Evolutionary conservation across 2,888 invertebrate species (phyloP).

Genomic region (Parnassius smintheus): DNA sequence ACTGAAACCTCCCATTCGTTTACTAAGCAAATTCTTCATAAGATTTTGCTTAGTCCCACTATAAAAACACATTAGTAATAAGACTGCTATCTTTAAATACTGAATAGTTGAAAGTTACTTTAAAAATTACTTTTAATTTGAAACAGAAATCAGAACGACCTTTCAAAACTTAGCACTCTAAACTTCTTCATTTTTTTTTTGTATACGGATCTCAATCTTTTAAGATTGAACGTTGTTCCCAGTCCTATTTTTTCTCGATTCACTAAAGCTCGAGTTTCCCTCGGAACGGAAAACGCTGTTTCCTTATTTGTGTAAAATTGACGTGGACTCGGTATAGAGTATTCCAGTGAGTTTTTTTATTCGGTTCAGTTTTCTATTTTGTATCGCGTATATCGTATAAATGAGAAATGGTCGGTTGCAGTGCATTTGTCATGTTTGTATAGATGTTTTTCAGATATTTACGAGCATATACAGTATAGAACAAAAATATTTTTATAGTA

Average conservation of each 20-base stretch:
- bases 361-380: slow-evolving; percentile 61
- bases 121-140: neutral
- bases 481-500: neutral
- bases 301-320: slow-evolving; percentile 72
- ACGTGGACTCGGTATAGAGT: slow-evolving; percentile 50
- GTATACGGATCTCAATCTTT: slow-evolving; percentile 10
- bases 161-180: slow-evolving; percentile 1
- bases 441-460: slow-evolving; percentile 45
- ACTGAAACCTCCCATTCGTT: no score
- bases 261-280: slow-evolving; percentile 35
- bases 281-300: slow-evolving; percentile 53
- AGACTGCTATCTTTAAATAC: neutral
- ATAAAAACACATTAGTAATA: no score
- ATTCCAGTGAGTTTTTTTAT: slow-evolving; percentile 52
- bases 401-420: slow-evolving; percentile 56
- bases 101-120: neutral
- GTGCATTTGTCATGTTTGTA: slow-evolving; percentile 56
- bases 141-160: slow-evolving; percentile 1
- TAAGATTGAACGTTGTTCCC: slow-evolving; percentile 3
- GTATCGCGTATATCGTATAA: slow-evolving; percentile 56
- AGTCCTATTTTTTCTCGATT: slow-evolving; percentile 10
- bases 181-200: slow-evolving; percentile 2
- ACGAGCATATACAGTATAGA: slow-evolving; percentile 28
- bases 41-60: no score
- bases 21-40: no score